Evolutionary conservation across 1,140 invertebrate species (phyloP), one percentile per base, ranked within the genome.

Genomic region (Alviniconcha marisindica): DNA sequence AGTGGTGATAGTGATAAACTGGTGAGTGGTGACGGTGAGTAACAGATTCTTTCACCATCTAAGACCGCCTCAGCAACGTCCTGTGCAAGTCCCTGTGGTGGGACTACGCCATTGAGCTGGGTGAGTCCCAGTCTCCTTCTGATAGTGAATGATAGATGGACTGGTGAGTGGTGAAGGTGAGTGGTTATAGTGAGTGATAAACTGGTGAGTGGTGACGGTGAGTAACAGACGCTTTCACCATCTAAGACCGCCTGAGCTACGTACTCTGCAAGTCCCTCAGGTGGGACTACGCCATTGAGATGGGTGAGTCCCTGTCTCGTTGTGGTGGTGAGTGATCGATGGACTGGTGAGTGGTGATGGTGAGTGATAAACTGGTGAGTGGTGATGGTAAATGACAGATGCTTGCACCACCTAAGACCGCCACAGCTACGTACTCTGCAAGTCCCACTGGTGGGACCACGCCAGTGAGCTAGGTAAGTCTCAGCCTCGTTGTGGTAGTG

Each of bases 221-320:
- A 48, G 44, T 18, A 5, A 48, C 18, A 10, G 44, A 48, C 44
- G 44, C 44, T 10, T 48, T 48, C 18, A 10, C 44, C 5, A 48
- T 48, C 81, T 89, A 80, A n/a, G 83, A 87, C 87, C 92, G 95
- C 87, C 88, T 94, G 86, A 88, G 94, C 86, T 94, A 95, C 94
- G 85, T 94, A 84, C 94, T 95, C 48, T 97, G 97, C 92, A 95
- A 96, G 91, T 94, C 95, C n/a, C 94, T 96, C 44, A 96, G 96
- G 94, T 97, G 97, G 97, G 96, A 97, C 90, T 96, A 97, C 92
- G 96, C 97, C 77, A 97, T 97, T 40, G 96, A 97, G 94, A 94
- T 94, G 77, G 94, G 95, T 95, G 89, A 92, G 93, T 91, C 71
- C 14, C n/a, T 54, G 7, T 10, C 44, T 5, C 44, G 18, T 48